Base-by-base conservation (phyloP, 2,113 vertebrate species). In the Micronycteris hirsuta region DNA sequence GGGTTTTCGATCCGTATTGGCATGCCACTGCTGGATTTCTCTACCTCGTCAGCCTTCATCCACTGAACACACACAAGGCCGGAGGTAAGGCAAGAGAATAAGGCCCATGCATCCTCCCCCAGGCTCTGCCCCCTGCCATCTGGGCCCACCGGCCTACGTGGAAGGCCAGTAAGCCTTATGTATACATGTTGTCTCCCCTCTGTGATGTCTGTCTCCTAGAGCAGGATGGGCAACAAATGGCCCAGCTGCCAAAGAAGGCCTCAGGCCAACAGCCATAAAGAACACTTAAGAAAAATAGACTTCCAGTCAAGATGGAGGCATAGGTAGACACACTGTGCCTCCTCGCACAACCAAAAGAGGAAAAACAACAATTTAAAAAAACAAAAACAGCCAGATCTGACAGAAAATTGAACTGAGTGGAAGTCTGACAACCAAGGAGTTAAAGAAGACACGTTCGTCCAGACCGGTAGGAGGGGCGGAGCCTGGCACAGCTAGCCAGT, bases 1-100 rank as follows among this genome's bases (percentile, higher is more conserved):
- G 99, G 98, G 97, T 99, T 99, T 97, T 99, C 99, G 0, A 99
- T 99, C 97, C 99, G 99, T 94, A 99, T 99, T 10, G 99, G 97
- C 16, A 98, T 99, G 93, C 99, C 99, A 0, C 99, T 99, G 96
- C 99, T 99, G 93, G 99, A 98, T 65, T 99, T 99, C 19, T 98
- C 98, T 91, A 99, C 86, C 78, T 99, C 99, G 0, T 99, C 99
- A 0, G 99, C 96, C 95, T 99, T 99, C 98, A 99, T 97, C 99
- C 99, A 99, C 99, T 99, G 97, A 49, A 36, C 31, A 96, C 77
- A 93, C 68, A 92, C 86, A 97, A 95, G 38, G 71, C 5, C 56
- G 28, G 0, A n/a, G 61, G 71, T 93, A 9, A 97, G 81, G 76
- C 36, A 58, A 70, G 63, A 65, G 28, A 10, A 7, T 13, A 58